phyloP scores from a whole-genome alignment of 64 coral and sea anemone species.

The Dendronephthya gigantea region DNA sequence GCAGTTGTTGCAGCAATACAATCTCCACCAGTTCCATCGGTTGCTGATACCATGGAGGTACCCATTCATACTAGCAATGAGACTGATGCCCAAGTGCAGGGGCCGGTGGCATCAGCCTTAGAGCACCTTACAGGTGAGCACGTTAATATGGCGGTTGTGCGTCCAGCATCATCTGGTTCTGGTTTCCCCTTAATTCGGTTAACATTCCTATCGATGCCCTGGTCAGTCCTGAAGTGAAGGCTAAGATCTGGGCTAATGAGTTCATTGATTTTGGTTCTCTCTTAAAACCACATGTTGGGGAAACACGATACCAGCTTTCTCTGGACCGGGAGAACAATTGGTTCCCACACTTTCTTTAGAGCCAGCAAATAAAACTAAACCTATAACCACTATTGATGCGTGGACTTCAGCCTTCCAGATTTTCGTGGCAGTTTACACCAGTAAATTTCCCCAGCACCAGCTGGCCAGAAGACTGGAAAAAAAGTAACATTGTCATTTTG shows the following conservation, averaged over 20 bases:
- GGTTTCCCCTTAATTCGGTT: neutral
- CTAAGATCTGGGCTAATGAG: slow-evolving; percentile 35
- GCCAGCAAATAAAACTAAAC: slow-evolving; percentile 19
- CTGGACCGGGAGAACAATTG: neutral
- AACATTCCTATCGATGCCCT: slow-evolving; percentile 31
- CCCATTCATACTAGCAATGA: too few species aligned
- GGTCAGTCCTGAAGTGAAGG: slow-evolving; percentile 15
- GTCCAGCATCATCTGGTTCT: too few species aligned
- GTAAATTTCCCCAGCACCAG: slow-evolving; percentile 9
- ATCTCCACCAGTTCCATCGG: too few species aligned
- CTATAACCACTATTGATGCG: slow-evolving; percentile 8
- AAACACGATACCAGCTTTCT: slow-evolving; percentile 15
- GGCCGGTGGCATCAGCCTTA: too few species aligned
- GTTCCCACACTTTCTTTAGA: slow-evolving; percentile 17
- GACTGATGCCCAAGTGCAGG: too few species aligned
- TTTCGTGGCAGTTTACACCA: slow-evolving; percentile 33
- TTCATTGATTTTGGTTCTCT: slow-evolving; percentile 47
- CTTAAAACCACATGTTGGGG: slow-evolving; percentile 6
- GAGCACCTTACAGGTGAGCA: too few species aligned
- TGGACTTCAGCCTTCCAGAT: slow-evolving; percentile 31
- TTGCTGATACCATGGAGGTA: too few species aligned
- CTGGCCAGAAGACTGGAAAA: slow-evolving; percentile 39
- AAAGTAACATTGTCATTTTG: slow-evolving; percentile 32
- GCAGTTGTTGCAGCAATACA: too few species aligned
- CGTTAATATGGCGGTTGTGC: too few species aligned